phyloP scores from a whole-genome alignment of 2,113 vertebrate genomes.

The Suricata suricatta region DNA sequence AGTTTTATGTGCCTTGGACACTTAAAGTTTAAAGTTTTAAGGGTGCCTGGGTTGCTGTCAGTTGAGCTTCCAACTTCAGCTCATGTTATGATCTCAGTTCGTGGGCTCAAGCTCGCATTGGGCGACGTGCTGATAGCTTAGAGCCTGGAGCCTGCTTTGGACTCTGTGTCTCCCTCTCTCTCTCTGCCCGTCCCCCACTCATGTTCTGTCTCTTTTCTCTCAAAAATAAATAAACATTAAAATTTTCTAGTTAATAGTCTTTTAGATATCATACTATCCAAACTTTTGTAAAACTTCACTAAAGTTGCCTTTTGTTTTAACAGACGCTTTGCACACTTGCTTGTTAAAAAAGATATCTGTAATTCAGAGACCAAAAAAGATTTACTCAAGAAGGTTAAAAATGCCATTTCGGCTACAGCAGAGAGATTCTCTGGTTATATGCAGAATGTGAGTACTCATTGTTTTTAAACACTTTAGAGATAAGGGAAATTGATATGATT shows the following conservation, averaged over 20 bases:
- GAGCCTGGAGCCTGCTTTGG: too few relatives aligned
- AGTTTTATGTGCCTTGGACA: background rate
- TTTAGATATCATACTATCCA: background rate
- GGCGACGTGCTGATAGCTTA: too few relatives aligned
- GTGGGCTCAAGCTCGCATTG: too few relatives aligned
- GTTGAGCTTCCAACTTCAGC: too few relatives aligned
- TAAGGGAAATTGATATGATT: background rate
- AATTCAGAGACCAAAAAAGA: conserved; percentile 97
- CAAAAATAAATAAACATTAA: too few relatives aligned
- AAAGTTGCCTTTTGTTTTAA: conserved; percentile 56
- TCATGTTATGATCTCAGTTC: too few relatives aligned
- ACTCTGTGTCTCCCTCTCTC: too few relatives aligned
- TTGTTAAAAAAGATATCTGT: conserved; percentile 96
- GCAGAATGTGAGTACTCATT: conserved; percentile 93
- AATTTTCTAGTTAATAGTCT: background rate
- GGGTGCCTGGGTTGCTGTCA: too few relatives aligned
- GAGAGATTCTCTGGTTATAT: conserved; percentile 99
- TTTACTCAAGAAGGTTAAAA: conserved; percentile 97
- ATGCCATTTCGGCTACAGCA: conserved; percentile 97
- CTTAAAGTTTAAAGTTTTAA: too few relatives aligned
- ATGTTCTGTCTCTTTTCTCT: too few relatives aligned
- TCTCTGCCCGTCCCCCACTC: too few relatives aligned
- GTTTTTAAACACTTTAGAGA: conserved; percentile 47
- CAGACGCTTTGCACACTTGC: conserved; percentile 96
- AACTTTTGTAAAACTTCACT: conserved; percentile 15